phyloP scores from a whole-genome alignment of 2,113 vertebrate genomes.

The Coracopsis vasa region DNA sequence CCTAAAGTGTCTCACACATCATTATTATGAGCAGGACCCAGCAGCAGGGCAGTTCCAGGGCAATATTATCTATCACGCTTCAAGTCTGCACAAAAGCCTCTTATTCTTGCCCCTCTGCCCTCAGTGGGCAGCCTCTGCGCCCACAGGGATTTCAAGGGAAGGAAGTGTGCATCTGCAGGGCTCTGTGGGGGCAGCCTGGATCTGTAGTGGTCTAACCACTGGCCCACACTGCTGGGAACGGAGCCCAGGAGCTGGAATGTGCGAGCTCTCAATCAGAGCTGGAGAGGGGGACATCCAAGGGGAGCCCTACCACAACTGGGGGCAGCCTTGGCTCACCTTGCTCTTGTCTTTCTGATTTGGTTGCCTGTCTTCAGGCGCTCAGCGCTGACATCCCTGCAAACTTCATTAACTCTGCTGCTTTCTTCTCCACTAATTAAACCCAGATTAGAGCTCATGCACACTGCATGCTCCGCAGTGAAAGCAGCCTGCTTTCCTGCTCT shows the following conservation, averaged over 20 bases:
- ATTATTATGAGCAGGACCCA: neutral
- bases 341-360: neutral
- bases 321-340: neutral
- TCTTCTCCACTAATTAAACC: conserved; percentile 25
- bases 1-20: neutral
- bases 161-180: conserved; percentile 59
- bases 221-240: neutral
- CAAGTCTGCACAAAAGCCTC: conserved; percentile 23
- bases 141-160: conserved; percentile 45
- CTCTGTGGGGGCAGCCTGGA: conserved; percentile 18
- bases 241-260: neutral
- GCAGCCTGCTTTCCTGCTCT: neutral
- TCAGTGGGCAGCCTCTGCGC: conserved; percentile 32
- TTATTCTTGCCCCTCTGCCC: conserved; percentile 28
- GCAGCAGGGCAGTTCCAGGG: neutral
- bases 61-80: neutral
- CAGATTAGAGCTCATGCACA: neutral
- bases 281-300: neutral
- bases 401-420: neutral
- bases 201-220: conserved; percentile 43
- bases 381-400: neutral
- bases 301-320: neutral
- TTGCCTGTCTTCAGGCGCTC: neutral
- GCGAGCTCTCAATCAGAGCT: rapidly evolving
- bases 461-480: neutral